phyloP scores from a whole-genome alignment of 2,888 invertebrate genomes.

The Drosophila siamana region DNA sequence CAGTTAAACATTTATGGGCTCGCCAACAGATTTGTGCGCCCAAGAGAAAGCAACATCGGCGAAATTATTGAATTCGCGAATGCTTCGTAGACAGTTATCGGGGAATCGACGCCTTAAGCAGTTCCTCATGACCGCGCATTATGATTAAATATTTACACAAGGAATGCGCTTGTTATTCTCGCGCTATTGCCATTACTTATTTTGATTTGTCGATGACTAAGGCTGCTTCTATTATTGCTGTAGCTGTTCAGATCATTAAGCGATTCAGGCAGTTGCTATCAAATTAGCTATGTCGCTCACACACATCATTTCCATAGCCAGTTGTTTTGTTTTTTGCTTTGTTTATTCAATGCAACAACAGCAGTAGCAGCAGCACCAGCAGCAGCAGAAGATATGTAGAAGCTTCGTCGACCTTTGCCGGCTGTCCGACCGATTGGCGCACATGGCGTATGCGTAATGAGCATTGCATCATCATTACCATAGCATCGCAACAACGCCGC shows the following conservation, averaged over 20 bases:
- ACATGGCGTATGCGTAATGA: constrained; percentile 75
- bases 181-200: constrained; percentile 8
- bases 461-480: constrained; percentile 44
- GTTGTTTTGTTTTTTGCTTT: constrained; percentile 57
- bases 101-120: background rate
- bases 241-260: constrained; percentile 47
- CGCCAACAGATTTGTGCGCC: constrained; percentile 62
- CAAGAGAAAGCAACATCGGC: constrained; percentile 2
- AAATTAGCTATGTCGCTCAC: constrained; percentile 59
- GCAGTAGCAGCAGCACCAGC: too few species aligned
- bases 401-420: constrained; percentile 42
- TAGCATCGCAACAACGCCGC: background rate
- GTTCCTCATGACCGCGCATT: background rate
- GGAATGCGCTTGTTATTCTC: constrained; percentile 8
- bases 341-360: constrained; percentile 70
- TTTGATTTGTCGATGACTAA: constrained; percentile 29
- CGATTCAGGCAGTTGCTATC: constrained; percentile 16
- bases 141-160: constrained; percentile 42
- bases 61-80: too few species aligned
- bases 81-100: too few species aligned
- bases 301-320: constrained; percentile 12
- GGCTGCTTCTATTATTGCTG: constrained; percentile 3
- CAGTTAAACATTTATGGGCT: constrained; percentile 70
- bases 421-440: constrained; percentile 34
- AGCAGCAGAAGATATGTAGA: constrained; percentile 19